Evolutionary conservation across 30 jellyfish, hydroid and myxozoan genomes (phyloP).

Genomic region (Aurelia coerulea): DNA sequence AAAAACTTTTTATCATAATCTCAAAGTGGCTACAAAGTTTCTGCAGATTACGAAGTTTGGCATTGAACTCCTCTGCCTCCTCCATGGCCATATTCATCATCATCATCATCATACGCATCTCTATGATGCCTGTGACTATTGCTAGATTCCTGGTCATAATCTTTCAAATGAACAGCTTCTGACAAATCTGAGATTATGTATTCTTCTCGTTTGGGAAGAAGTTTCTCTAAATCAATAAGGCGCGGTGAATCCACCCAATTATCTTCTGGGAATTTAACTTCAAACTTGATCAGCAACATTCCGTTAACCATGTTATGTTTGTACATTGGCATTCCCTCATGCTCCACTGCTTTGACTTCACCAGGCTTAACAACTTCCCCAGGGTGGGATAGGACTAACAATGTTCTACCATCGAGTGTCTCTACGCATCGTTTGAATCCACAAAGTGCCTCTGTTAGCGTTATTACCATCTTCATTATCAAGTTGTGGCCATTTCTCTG

Average conservation of each 20-base stretch:
- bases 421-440: constrained; percentile 78
- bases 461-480: constrained; percentile 70
- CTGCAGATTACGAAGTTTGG: constrained; percentile 76
- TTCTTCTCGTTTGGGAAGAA: constrained; percentile 88
- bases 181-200: constrained; percentile 87
- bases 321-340: constrained; percentile 96
- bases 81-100: constrained; percentile 66
- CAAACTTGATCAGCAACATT: constrained; percentile 74
- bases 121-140: constrained; percentile 43
- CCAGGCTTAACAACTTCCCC: constrained; percentile 95
- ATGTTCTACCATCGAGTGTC: constrained; percentile 80
- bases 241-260: constrained; percentile 64
- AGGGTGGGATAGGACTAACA: constrained; percentile 78
- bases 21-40: not conserved
- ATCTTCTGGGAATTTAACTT: constrained; percentile 83
- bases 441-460: constrained; percentile 89
- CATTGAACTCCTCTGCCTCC: constrained; percentile 94
- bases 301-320: constrained; percentile 72
- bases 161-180: constrained; percentile 79
- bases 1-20: not conserved
- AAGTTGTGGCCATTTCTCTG: constrained; percentile 78
- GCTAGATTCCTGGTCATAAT: constrained; percentile 62
- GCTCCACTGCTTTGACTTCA: constrained; percentile 73
- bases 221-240: constrained; percentile 58
- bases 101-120: constrained; percentile 87